Percentiles rank a stretch among this genome's conserved stretches.
Evolutionary conservation across 2,113 vertebrate species (phyloP).

Genomic region (Oryctolagus cuniculus): mOryCun1.1 NC_091443.1:35637501-35638000

Average conservation of each 20-base stretch:
- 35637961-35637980: conserved; percentile 45
- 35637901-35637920: neutral
- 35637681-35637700: conserved; percentile 21
- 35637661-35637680: conserved; percentile 21
- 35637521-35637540: conserved; percentile 17
- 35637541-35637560: neutral
- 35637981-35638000: neutral
- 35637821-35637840: conserved; percentile 30
- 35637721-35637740: conserved; percentile 8
- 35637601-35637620: neutral
- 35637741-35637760: conserved; percentile 54
- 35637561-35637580: neutral
- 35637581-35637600: neutral
- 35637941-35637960: conserved; percentile 49
- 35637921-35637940: conserved; percentile 28
- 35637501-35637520: neutral
- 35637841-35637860: neutral
- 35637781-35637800: conserved; percentile 43
- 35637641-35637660: conserved; percentile 5
- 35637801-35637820: conserved; percentile 26
- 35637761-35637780: conserved; percentile 26
- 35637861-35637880: neutral
- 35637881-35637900: conserved; percentile 42
- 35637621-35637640: conserved; percentile 47
- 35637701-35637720: neutral